phyloP scores from a whole-genome alignment of 2,888 invertebrate genomes.

The Peribatodes rhomboidaria region DNA sequence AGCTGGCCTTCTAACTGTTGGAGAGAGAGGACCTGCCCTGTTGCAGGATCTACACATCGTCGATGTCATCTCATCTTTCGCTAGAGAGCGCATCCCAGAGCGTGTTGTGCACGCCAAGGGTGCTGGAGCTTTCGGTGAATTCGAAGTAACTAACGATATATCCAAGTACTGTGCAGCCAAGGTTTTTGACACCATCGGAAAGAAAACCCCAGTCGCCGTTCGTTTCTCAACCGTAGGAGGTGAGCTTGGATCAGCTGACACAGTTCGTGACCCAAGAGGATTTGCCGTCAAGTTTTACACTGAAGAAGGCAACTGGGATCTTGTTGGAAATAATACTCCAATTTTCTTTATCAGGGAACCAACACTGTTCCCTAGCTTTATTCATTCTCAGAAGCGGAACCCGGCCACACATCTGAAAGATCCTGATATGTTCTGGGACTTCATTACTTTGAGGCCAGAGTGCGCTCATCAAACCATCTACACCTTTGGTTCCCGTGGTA shows the following conservation, averaged over 20 bases:
- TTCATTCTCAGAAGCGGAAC: slow-evolving; percentile 98
- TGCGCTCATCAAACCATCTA: slow-evolving; percentile 94
- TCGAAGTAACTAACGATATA: slow-evolving; percentile 96
- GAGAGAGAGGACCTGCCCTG: slow-evolving; percentile 94
- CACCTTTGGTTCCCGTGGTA: slow-evolving; percentile 96
- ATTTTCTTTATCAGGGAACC: slow-evolving; percentile 97
- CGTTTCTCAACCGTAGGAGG: slow-evolving; percentile 96
- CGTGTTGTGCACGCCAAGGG: slow-evolving; percentile 99
- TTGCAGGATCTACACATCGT: slow-evolving; percentile 94
- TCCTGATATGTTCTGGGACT: slow-evolving; percentile 98
- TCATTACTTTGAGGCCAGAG: slow-evolving; percentile 95
- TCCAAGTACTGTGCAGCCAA: slow-evolving; percentile 92
- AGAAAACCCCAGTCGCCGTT: slow-evolving; percentile 92
- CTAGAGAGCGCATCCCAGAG: slow-evolving; percentile 97
- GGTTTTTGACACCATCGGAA: slow-evolving; percentile 92
- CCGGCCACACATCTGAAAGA: slow-evolving; percentile 97
- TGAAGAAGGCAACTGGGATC: slow-evolving; percentile 97
- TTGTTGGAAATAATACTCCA: slow-evolving; percentile 97
- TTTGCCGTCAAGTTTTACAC: slow-evolving; percentile 98
- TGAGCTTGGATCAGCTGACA: slow-evolving; percentile 96
- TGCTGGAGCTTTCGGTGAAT: slow-evolving; percentile 95
- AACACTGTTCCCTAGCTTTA: slow-evolving; percentile 96
- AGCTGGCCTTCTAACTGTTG: slow-evolving; percentile 92
- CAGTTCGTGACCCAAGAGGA: slow-evolving; percentile 96
- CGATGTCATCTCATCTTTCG: slow-evolving; percentile 94